These are phyloP conservation scores for Drosophila conformis DNA, from an alignment of 2,888 invertebrate species.

Conservation along the genomic window DNA sequence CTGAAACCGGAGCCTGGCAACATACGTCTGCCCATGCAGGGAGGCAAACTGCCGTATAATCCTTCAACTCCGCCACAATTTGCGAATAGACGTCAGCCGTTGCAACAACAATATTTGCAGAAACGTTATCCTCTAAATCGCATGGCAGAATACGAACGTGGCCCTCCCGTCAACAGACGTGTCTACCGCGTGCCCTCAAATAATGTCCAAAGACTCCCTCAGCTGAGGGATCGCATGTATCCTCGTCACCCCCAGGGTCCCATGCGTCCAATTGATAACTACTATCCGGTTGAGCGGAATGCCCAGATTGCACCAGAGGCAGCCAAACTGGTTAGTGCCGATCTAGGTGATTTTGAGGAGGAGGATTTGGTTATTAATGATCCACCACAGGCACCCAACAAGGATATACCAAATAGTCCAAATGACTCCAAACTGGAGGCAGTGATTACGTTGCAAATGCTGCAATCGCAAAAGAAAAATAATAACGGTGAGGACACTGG, in stretches of 20 bases:
- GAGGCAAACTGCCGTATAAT: conserved; percentile 66
- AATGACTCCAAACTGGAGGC: conserved; percentile 85
- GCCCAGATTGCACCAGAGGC: conserved; percentile 56
- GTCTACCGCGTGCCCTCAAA: conserved; percentile 80
- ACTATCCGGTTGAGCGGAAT: conserved; percentile 76
- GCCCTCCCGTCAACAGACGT: conserved; percentile 82
- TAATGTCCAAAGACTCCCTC: conserved; percentile 52
- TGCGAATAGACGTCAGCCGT: conserved; percentile 80
- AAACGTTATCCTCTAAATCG: conserved; percentile 81
- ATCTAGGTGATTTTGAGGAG: conserved; percentile 81
- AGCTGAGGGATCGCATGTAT: conserved; percentile 69
- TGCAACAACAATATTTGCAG: conserved; percentile 69
- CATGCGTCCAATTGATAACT: conserved; percentile 68
- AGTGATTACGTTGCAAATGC: conserved; percentile 89
- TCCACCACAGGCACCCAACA: conserved; percentile 85
- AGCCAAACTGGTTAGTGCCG: conserved; percentile 62
- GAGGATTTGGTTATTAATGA: conserved; percentile 85
- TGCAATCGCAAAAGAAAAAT: conserved; percentile 86
- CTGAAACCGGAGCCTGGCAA: conserved; percentile 83
- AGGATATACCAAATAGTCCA: conserved; percentile 62
- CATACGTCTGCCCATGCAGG: conserved; percentile 75
- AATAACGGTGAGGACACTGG: conserved; percentile 79
- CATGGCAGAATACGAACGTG: conserved; percentile 79
- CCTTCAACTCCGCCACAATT: conserved; percentile 80
- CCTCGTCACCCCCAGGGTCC: conserved; percentile 66